Conservation (phyloP, 53 echinoderm and acorn worm species). For the Hippasteria phrygiana region DNA sequence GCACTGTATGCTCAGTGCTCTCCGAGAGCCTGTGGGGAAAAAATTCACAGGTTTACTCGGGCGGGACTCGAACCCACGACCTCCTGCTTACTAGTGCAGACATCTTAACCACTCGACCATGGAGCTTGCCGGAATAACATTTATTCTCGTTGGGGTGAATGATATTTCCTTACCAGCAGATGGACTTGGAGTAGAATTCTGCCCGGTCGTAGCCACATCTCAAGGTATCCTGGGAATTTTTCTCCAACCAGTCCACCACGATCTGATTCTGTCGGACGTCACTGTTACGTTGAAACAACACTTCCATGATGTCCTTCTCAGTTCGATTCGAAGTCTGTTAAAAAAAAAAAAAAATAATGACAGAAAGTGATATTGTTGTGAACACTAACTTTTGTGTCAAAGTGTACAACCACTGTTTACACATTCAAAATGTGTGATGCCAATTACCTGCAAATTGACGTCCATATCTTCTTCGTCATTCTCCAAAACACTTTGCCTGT, state of each 20-base stretch:
- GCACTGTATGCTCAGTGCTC: too few relatives aligned
- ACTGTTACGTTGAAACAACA: constrained; percentile 74
- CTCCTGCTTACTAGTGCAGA: too few relatives aligned
- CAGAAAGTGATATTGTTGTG: too few relatives aligned
- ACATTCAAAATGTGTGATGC: too few relatives aligned
- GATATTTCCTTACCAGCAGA: constrained; percentile 84
- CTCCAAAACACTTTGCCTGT: constrained; percentile 78
- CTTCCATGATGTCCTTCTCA: constrained; percentile 79
- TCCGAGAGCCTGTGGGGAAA: too few relatives aligned
- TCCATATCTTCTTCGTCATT: constrained; percentile 72
- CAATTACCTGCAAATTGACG: constrained; percentile 37
- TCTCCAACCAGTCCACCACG: constrained; percentile 96
- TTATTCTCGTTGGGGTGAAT: too few relatives aligned
- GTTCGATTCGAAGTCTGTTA: constrained; percentile 55
- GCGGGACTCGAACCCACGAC: too few relatives aligned
- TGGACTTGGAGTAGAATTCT: constrained; percentile 93
- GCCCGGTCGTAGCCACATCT: constrained; percentile 77
- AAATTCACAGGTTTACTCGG: too few relatives aligned
- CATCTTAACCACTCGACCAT: too few relatives aligned
- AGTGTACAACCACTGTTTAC: too few relatives aligned
- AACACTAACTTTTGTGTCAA: too few relatives aligned
- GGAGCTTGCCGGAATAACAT: too few relatives aligned
- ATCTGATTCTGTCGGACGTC: constrained; percentile 88
- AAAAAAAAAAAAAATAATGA: not conserved
- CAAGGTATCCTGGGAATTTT: constrained; percentile 79